These are phyloP conservation scores for Stichopus chloronotus DNA, from an alignment of 35 echinoderm and acorn worm genomes.

Conservation along the genomic window DNA sequence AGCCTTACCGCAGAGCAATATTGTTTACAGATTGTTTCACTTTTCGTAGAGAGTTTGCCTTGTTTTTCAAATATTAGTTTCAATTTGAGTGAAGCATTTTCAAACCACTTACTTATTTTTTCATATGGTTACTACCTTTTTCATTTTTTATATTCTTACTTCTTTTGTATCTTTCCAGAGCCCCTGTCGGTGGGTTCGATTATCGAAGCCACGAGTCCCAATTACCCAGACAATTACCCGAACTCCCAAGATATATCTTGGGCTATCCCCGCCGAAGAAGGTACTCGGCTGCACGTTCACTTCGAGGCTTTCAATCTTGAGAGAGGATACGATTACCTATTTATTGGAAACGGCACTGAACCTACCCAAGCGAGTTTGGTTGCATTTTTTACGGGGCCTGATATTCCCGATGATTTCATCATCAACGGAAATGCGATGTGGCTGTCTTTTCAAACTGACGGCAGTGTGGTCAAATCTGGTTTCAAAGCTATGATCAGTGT, in stretches of 20 bases:
- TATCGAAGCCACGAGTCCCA: neutral
- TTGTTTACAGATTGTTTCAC: no score
- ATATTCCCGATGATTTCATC: conserved; percentile 12
- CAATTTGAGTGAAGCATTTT: no score
- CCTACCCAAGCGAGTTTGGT: neutral
- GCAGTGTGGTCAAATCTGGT: conserved; percentile 7
- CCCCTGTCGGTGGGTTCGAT: neutral
- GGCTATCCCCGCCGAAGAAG: neutral
- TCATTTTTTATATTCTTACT: neutral
- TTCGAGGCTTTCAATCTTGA: conserved; percentile 29
- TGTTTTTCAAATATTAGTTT: no score
- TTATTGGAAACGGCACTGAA: neutral
- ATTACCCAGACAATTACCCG: conserved; percentile 34
- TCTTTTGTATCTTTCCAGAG: neutral
- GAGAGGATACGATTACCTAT: conserved; percentile 42
- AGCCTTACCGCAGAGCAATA: no score
- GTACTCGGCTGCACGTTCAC: neutral
- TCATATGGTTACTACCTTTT: no score
- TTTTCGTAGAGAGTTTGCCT: no score
- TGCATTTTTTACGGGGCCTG: neutral
- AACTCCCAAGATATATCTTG: conserved; percentile 23
- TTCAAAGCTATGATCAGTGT: neutral
- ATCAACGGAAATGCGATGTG: neutral
- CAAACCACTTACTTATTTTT: no score
- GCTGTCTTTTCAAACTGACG: conserved; percentile 16